These are phyloP conservation scores for Caretta caretta DNA, from an alignment of 2,113 vertebrate genomes.

Conservation along the genomic window DNA sequence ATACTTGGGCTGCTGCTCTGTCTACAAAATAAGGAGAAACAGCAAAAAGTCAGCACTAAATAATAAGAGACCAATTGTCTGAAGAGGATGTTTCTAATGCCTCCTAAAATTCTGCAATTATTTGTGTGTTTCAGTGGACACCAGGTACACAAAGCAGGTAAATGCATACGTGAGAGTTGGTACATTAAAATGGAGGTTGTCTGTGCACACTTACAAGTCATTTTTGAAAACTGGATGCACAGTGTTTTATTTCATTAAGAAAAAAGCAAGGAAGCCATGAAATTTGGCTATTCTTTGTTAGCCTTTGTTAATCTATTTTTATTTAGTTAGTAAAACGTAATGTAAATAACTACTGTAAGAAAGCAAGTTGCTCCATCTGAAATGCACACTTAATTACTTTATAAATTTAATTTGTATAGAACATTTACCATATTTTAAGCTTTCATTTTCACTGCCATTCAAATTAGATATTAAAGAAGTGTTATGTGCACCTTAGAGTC, in stretches of 20 bases:
- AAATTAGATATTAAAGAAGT: neutral
- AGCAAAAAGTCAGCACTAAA: constrained; percentile 29
- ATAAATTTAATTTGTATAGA: neutral
- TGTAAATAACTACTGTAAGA: neutral
- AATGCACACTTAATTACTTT: neutral
- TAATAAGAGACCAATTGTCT: neutral
- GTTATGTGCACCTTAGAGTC: neutral
- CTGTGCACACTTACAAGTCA: neutral
- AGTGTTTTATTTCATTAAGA: neutral
- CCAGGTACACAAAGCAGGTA: neutral
- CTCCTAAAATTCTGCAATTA: neutral
- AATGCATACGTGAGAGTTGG: neutral
- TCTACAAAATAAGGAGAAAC: constrained; percentile 75
- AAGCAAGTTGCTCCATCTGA: neutral
- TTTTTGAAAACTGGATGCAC: neutral
- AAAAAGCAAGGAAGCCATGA: neutral
- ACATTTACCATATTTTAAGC: neutral
- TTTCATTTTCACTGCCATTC: neutral
- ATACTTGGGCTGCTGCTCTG: constrained; percentile 85
- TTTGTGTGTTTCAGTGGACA: neutral
- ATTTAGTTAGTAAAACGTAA: neutral
- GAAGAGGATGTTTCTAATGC: neutral
- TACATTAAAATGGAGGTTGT: neutral
- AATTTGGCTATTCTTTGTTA: neutral
- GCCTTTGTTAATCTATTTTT: neutral